Evolutionary conservation across 2,888 invertebrate genomes (phyloP).

Genomic region (Galerucella pusilla): DNA sequence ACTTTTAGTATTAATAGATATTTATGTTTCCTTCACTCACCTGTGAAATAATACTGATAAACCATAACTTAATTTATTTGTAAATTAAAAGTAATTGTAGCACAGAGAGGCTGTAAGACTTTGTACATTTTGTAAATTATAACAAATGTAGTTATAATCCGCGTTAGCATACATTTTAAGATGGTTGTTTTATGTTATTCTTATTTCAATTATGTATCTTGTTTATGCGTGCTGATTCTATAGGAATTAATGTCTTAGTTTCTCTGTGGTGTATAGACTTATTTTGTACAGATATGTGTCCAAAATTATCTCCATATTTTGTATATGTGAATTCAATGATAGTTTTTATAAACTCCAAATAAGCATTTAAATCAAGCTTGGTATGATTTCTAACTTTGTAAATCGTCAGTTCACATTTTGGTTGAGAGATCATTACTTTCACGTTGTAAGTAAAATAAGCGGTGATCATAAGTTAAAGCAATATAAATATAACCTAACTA

Average conservation of each 20-base stretch:
- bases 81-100: slow-evolving; percentile 15
- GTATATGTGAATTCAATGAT: neutral
- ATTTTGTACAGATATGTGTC: slow-evolving; percentile 5
- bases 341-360: slow-evolving; percentile 8
- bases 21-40: slow-evolving; percentile 10
- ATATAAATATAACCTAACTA: no score
- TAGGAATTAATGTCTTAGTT: neutral
- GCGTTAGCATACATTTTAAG: slow-evolving; percentile 5
- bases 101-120: slow-evolving; percentile 14
- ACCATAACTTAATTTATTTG: slow-evolving; percentile 14
- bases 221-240: neutral
- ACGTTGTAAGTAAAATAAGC: neutral
- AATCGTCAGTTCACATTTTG: neutral
- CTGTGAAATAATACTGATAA: slow-evolving; percentile 3
- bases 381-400: neutral
- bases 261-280: slow-evolving; percentile 5
- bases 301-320: neutral
- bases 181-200: neutral
- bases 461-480: neutral
- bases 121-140: slow-evolving; percentile 8
- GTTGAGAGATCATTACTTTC: neutral
- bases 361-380: neutral
- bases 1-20: slow-evolving; percentile 16
- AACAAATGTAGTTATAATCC: neutral
- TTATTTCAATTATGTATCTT: neutral